phyloP scores from a whole-genome alignment of 2,113 vertebrate species.

The Labeo rohita region DNA sequence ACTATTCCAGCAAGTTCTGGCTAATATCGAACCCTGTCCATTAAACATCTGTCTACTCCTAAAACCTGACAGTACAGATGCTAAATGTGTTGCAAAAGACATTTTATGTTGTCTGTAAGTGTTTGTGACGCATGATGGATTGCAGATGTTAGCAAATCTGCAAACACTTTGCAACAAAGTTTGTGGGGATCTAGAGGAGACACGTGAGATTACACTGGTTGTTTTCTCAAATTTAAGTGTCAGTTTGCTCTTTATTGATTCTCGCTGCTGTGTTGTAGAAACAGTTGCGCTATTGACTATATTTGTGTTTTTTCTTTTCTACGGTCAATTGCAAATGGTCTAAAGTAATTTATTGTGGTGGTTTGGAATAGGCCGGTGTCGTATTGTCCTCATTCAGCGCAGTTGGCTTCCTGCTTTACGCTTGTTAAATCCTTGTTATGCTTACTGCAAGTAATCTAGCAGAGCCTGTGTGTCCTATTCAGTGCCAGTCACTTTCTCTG shows the following conservation, averaged over 20 bases:
- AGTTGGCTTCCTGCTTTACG: neutral
- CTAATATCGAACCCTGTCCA: neutral
- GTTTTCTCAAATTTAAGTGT: neutral
- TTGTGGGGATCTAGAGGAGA: neutral
- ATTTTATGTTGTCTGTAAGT: neutral
- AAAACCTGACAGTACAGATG: neutral
- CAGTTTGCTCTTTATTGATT: neutral
- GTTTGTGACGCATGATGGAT: constrained; percentile 5
- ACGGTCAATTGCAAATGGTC: neutral
- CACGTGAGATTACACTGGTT: neutral
- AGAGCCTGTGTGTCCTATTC: neutral
- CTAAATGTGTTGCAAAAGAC: neutral
- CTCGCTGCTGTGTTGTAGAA: neutral
- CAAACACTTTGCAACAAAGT: neutral
- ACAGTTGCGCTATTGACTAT: neutral
- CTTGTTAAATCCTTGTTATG: neutral
- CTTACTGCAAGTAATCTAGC: neutral
- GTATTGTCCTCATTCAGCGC: neutral
- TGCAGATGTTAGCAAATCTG: neutral
- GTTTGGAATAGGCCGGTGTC: neutral
- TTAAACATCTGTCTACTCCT: neutral
- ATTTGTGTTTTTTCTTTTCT: neutral
- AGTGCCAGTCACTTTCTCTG: neutral
- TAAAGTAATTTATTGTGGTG: neutral
- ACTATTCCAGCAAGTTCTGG: neutral